Evolutionary conservation across 2,888 invertebrate genomes (phyloP).

Genomic region (Bellardia pandia): DNA sequence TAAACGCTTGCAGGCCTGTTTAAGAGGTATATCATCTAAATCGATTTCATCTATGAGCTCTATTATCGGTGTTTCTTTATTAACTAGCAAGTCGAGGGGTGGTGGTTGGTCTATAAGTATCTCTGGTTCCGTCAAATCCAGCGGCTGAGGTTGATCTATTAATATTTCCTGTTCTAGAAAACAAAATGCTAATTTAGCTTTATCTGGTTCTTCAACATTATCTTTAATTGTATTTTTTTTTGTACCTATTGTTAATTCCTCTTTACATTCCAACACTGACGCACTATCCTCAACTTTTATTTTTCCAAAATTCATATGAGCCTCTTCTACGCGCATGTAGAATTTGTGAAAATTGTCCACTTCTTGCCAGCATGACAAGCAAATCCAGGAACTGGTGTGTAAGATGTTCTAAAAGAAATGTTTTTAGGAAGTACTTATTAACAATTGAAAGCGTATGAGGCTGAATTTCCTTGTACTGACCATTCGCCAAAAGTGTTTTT

Average conservation of each 20-base stretch:
- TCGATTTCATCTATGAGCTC: conserved; percentile 14
- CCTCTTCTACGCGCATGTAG: conserved; percentile 55
- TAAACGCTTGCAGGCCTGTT: background rate
- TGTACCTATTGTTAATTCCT: conserved; percentile 17
- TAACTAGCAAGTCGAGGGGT: background rate
- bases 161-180: conserved; percentile 39
- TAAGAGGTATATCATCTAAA: conserved; percentile 31
- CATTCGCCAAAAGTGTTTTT: conserved; percentile 58
- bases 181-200: background rate
- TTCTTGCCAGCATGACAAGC: conserved; percentile 56
- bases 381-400: conserved; percentile 20
- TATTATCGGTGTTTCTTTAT: background rate
- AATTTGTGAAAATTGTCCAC: conserved; percentile 61
- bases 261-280: background rate
- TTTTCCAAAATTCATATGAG: conserved; percentile 42
- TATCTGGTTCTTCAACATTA: background rate
- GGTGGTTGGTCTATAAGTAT: conserved; percentile 17
- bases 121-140: conserved; percentile 12
- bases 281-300: conserved; percentile 37
- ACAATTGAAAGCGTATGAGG: background rate
- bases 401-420: conserved; percentile 5
- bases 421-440: background rate
- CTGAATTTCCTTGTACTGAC: conserved; percentile 10
- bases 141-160: background rate
- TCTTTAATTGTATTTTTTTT: background rate